These are phyloP conservation scores for Acleris laterana DNA, from an alignment of 2,888 invertebrate species.

Conservation along the genomic window DNA sequence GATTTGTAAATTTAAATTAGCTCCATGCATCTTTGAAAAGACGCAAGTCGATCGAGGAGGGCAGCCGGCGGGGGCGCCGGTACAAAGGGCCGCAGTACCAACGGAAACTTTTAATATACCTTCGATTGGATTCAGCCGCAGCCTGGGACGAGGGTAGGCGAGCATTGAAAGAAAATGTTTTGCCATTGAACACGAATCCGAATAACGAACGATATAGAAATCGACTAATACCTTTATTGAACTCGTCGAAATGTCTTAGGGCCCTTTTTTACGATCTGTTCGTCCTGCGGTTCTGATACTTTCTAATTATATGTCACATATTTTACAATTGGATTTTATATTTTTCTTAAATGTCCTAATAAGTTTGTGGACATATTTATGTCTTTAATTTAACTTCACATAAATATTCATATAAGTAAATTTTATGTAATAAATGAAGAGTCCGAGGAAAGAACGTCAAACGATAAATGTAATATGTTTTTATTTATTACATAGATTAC, in stretches of 20 bases:
- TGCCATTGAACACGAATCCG: constrained; percentile 70
- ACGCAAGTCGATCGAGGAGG: constrained; percentile 54
- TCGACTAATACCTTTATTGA: constrained; percentile 51
- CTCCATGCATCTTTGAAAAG: constrained; percentile 59
- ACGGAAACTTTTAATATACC: constrained; percentile 83
- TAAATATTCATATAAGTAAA: too few species aligned
- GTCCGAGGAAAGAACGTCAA: too few species aligned
- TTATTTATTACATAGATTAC: too few species aligned
- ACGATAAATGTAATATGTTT: too few species aligned
- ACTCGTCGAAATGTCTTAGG: constrained; percentile 27
- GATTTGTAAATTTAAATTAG: constrained; percentile 56
- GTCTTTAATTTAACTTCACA: too few species aligned
- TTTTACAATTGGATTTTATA: too few species aligned
- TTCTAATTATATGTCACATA: too few species aligned
- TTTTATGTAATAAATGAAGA: too few species aligned
- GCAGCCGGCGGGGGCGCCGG: constrained; percentile 55
- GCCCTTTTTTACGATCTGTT: constrained; percentile 24
- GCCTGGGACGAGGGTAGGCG: constrained; percentile 62
- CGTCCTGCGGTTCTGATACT: background rate
- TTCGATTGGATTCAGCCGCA: constrained; percentile 78
- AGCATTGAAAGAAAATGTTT: constrained; percentile 66
- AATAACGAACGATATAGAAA: constrained; percentile 69
- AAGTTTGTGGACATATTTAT: too few species aligned
- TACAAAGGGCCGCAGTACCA: constrained; percentile 69
- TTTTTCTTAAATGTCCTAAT: too few species aligned